A percentile compares a stretch with the other conserved stretches of the same genome.
Evolutionary conservation across 1,140 invertebrate genomes (phyloP).

Genomic region (Heliconius nattereri): DNA sequence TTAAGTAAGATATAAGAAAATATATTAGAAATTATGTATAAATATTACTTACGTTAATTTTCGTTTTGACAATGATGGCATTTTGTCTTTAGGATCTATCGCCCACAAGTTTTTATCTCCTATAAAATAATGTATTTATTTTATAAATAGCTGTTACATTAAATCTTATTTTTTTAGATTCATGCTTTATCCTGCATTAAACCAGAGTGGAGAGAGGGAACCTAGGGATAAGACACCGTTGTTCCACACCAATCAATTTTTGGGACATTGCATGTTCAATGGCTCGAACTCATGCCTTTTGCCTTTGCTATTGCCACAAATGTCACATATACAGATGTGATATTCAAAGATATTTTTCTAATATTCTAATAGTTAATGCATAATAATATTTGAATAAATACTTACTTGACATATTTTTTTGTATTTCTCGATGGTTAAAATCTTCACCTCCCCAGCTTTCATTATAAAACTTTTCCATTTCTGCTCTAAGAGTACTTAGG

Average conservation of each 20-base stretch:
- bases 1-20: too few relatives aligned
- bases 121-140: constrained; percentile 32
- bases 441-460: constrained; percentile 83
- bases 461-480: constrained; percentile 84
- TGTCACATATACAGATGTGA: too few relatives aligned
- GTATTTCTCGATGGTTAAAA: constrained; percentile 80
- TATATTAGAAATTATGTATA: not conserved
- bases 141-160: not conserved
- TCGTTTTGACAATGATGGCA: constrained; percentile 56
- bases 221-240: too few relatives aligned
- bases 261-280: too few relatives aligned
- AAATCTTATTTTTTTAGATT: too few relatives aligned
- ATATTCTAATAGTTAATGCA: not conserved
- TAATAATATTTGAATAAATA: constrained; percentile 34
- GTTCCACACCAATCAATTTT: too few relatives aligned
- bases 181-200: too few relatives aligned
- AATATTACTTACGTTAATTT: constrained; percentile 62
- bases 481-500: constrained; percentile 65
- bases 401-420: constrained; percentile 83
- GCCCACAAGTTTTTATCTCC: constrained; percentile 73
- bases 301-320: too few relatives aligned
- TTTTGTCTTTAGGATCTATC: constrained; percentile 72
- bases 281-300: too few relatives aligned
- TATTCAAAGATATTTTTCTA: not conserved
- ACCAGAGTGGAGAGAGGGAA: too few relatives aligned